Base-by-base conservation (phyloP, 1,140 invertebrate genomes). In the Probaryconus sp. region DNA sequence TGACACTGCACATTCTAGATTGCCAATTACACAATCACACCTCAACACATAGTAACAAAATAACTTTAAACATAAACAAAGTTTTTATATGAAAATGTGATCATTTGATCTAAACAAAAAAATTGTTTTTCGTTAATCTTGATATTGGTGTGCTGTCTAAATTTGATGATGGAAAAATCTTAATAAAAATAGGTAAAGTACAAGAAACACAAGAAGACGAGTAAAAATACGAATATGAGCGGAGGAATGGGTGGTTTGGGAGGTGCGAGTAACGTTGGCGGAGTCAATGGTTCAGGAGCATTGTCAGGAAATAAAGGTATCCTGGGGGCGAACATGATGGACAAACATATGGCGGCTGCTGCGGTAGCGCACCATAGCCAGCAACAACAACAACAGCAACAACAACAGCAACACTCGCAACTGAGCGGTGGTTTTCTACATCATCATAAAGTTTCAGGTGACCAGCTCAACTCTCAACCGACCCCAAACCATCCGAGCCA, bases 131-230 rank as follows among this genome's bases (percentile, higher is more conserved):
- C n/a, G n/a, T n/a, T n/a, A n/a, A n/a, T n/a, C n/a, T n/a, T n/a
- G n/a, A n/a, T n/a, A n/a, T n/a, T n/a, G n/a, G n/a, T n/a, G n/a
- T n/a, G n/a, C n/a, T n/a, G n/a, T n/a, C n/a, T n/a, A n/a, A n/a
- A n/a, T n/a, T n/a, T n/a, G n/a, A n/a, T n/a, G n/a, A n/a, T n/a
- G n/a, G n/a, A n/a, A n/a, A n/a, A n/a, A n/a, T n/a, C n/a, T n/a
- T n/a, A n/a, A n/a, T n/a, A n/a, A n/a, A n/a, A n/a, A n/a, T 77
- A 93, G 93, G 96, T 98, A 5, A 98, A 98, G 89, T 99, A 99
- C 88, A 97, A 98, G 89, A 99, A 99, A 87, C 95, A 98, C 87
- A 97, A 97, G 90, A 97, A 97, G 83, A 90, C 90, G 11, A 88
- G 89, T 72, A 89, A 90, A 80, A 87, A 90, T 87, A 81, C 70